Base-by-base conservation (phyloP, 2,113 vertebrate genomes). In the Abramis brama region DNA sequence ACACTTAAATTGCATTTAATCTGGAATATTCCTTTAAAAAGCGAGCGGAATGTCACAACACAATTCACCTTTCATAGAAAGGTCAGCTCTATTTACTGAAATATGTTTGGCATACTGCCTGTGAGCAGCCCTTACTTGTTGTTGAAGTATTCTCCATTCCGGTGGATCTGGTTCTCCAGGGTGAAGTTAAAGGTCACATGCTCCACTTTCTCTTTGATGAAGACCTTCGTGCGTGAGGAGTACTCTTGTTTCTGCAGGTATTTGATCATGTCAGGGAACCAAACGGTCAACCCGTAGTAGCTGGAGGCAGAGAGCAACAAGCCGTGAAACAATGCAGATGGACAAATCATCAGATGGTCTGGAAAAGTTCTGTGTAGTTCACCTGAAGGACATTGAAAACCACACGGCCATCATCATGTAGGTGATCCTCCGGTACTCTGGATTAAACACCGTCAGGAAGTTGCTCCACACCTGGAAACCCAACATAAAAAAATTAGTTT, bases 381-480 rank as follows among this genome's bases (percentile, higher is more conserved):
- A 99, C 98, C 98, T 99, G 95, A 99, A 99, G 27, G 97, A 97
- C 97, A 99, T 99, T 83, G 97, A 98, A 94, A 99, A 99, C 98
- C 98, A 99, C 19, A 99, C 97, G 0, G 97, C 98, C 97, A 99
- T 99, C 97, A 99, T 97, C 97, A 98, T 97, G 79, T 97, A 95
- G 0, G 97, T 99, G 87, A 97, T 96, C 11, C 97, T 96, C 0
- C 97, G 96, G 78, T 96, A 98, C 87, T 99, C 96, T 0, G 97
- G 97, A 0, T 94, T 94, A 15, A 99, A 99, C 85, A 97, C 92
- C 4, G 96, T 93, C 86, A 93, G 95, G 92, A 98, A 98, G 74
- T 99, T 99, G 80, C 92, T 93, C 97, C 97, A 97, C 55, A 99
- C 97, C 97, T 97, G 80, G 19, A 85, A 33, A 39, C 12, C 25